These are phyloP conservation scores for Hymenochirus boettgeri DNA, from an alignment of 2,113 vertebrate species.

Conservation along the genomic window DNA sequence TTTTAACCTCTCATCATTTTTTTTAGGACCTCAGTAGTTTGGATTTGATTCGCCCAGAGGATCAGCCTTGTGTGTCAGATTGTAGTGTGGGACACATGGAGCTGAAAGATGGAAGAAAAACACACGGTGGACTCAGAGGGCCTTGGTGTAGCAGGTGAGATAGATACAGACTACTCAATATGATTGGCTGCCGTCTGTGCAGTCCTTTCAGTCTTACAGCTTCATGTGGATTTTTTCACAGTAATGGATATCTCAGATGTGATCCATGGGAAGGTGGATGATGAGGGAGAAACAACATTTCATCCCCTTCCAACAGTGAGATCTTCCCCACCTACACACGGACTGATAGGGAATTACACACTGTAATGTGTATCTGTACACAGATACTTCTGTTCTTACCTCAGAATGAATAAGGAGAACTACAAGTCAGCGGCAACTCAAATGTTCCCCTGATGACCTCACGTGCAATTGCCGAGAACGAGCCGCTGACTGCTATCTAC, in stretches of 20 bases:
- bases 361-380: background rate
- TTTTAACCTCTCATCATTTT: no score
- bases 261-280: conserved; percentile 84
- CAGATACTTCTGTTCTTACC: background rate
- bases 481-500: conserved; percentile 87
- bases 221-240: conserved; percentile 60
- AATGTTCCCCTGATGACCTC: conserved; percentile 89
- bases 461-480: conserved; percentile 85
- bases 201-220: no score
- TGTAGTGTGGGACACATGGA: conserved; percentile 92
- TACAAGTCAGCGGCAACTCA: conserved; percentile 91
- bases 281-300: conserved; percentile 95
- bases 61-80: conserved; percentile 94
- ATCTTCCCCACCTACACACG: no score
- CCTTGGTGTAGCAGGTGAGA: conserved; percentile 89
- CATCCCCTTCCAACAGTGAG: conserved; percentile 94
- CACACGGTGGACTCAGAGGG: conserved; percentile 80
- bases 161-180: no score
- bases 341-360: no score
- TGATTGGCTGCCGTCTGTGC: no score
- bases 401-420: conserved; percentile 92
- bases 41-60: conserved; percentile 78
- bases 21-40: conserved; percentile 89
- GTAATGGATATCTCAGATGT: conserved; percentile 96
- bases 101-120: conserved; percentile 90